Conservation (phyloP, 2,888 invertebrate genomes). For the Stenodema calcarata region DNA sequence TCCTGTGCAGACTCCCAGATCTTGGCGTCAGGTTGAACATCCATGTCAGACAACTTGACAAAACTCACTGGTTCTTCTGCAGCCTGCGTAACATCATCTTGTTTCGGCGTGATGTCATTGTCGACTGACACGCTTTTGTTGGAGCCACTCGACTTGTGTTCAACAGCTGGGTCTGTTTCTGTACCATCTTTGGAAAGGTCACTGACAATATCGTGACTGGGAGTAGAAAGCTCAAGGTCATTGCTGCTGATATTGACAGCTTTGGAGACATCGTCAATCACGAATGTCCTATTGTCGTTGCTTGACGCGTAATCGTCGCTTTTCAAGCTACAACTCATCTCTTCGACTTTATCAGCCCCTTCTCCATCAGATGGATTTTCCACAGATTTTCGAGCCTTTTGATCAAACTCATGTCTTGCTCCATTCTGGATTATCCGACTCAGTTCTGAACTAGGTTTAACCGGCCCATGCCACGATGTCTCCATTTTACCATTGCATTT, state of each 20-base stretch:
- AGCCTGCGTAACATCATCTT: not conserved
- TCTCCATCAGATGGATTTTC: slow-evolving; percentile 46
- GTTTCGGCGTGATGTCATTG: slow-evolving; percentile 32
- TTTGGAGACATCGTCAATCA: slow-evolving; percentile 56
- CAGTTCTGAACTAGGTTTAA: slow-evolving; percentile 56
- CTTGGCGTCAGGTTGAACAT: slow-evolving; percentile 63
- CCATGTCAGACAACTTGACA: slow-evolving; percentile 81
- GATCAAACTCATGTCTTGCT: slow-evolving; percentile 52
- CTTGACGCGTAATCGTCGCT: slow-evolving; percentile 56
- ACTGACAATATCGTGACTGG: slow-evolving; percentile 55
- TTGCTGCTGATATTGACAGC: slow-evolving; percentile 56
- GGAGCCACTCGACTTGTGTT: slow-evolving; percentile 46
- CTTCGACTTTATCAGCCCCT: slow-evolving; percentile 51
- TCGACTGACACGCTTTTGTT: slow-evolving; percentile 38
- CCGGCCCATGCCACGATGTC: slow-evolving; percentile 56
- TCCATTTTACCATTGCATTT: slow-evolving; percentile 52
- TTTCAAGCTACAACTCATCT: slow-evolving; percentile 53
- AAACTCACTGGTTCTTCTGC: slow-evolving; percentile 61
- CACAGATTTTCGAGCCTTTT: slow-evolving; percentile 49
- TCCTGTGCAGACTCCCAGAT: slow-evolving; percentile 45
- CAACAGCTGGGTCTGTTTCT: slow-evolving; percentile 52
- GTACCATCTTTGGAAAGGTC: slow-evolving; percentile 56
- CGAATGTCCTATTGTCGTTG: slow-evolving; percentile 54
- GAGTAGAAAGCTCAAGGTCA: slow-evolving; percentile 55
- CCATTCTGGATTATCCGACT: slow-evolving; percentile 54